Percentiles rank a stretch among this genome's conserved stretches.
These are phyloP conservation scores for Antigone vipio DNA, from an alignment of 2,113 vertebrate species.

Conservation along the genomic window DNA sequence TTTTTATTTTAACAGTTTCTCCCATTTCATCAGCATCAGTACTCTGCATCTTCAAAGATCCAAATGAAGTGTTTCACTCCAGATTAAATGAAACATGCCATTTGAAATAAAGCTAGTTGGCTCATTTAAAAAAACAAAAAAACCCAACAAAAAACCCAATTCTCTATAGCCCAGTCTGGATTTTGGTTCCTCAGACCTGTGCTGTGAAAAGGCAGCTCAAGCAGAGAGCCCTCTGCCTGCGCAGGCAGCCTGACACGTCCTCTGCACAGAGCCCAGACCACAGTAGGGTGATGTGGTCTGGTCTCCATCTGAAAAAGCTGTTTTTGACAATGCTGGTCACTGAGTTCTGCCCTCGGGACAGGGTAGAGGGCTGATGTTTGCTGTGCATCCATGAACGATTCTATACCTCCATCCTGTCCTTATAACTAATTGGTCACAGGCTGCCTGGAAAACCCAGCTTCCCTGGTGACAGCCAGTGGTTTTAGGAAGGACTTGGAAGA, in stretches of 20 bases:
- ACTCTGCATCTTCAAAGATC: background rate
- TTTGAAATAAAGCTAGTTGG: background rate
- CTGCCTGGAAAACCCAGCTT: background rate
- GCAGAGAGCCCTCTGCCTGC: background rate
- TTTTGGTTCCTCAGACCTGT: background rate
- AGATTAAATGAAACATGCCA: background rate
- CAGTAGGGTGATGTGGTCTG: background rate
- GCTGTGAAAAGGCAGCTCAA: background rate
- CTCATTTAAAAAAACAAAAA: background rate
- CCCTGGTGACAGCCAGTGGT: background rate
- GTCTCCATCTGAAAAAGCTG: background rate
- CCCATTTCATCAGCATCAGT: background rate
- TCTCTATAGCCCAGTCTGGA: background rate
- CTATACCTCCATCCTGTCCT: fast-evolving
- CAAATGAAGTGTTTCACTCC: background rate
- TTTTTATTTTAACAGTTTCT: background rate
- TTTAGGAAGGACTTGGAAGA: background rate
- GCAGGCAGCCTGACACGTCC: background rate
- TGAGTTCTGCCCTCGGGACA: background rate
- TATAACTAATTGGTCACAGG: background rate
- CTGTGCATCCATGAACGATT: background rate
- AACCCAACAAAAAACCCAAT: no score
- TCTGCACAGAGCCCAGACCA: background rate
- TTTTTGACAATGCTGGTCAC: fast-evolving
- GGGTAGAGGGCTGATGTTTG: background rate